phyloP scores from a whole-genome alignment of 64 coral and sea anemone genomes.

The Montipora foliosa region DNA sequence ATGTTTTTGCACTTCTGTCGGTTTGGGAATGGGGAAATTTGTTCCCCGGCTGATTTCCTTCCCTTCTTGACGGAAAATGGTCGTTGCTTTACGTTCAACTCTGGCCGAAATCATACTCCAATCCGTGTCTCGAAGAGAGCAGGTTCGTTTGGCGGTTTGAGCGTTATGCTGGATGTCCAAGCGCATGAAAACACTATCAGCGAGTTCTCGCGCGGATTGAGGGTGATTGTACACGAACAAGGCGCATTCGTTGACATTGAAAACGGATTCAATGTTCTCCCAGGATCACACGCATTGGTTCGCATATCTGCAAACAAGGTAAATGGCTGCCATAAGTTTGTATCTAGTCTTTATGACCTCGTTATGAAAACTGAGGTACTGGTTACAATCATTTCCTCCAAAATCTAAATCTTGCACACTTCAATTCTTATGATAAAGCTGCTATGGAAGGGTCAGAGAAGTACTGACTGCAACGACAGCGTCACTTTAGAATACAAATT shows the following conservation, averaged over 20 bases:
- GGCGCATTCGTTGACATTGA: background rate
- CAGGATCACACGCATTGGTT: slow-evolving; percentile 50
- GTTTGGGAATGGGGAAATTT: background rate
- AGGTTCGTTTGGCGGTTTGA: slow-evolving; percentile 20
- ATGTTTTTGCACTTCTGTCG: slow-evolving; percentile 48
- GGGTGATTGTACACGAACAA: slow-evolving; percentile 31
- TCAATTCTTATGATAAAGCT: too few species aligned
- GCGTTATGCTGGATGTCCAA: slow-evolving; percentile 49
- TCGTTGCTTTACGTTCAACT: slow-evolving; percentile 55
- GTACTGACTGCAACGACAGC: too few species aligned
- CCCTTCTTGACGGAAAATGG: slow-evolving; percentile 22
- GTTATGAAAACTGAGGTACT: too few species aligned
- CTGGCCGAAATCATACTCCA: background rate
- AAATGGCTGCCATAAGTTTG: background rate
- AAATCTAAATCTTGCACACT: too few species aligned
- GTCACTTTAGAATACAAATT: too few species aligned
- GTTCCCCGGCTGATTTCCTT: slow-evolving; percentile 16
- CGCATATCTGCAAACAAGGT: slow-evolving; percentile 9
- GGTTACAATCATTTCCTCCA: too few species aligned
- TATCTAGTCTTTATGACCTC: background rate
- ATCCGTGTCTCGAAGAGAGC: background rate
- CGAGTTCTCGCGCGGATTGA: slow-evolving; percentile 35
- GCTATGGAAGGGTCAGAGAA: too few species aligned
- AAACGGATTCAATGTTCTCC: slow-evolving; percentile 46
- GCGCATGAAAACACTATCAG: slow-evolving; percentile 19